Base-by-base conservation (phyloP, 2,888 invertebrate species). In the Latrodectus hesperus region DNA sequence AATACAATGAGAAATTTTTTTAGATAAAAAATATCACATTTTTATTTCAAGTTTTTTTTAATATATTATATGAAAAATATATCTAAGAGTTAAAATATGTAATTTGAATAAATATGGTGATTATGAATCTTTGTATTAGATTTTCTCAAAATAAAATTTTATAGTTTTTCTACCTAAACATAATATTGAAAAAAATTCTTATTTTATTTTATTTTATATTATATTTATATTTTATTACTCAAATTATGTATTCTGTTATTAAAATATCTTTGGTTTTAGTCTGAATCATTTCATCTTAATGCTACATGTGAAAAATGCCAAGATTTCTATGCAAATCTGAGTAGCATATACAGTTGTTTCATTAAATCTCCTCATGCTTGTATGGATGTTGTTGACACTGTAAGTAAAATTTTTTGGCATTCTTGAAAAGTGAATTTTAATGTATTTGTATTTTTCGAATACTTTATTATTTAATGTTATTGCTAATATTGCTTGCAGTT, bases 321-420 rank as follows among this genome's bases (percentile, higher is more conserved):
- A 16, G 14, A 16, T 12, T 51, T 67, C 8, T 81, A 74, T 55
- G 73, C 22, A 11, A 74, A 81, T 52, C 11, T 81, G 11, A 81
- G 74, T 53, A n/a, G 0, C 38, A 74, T 16, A 8, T 81, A 81
- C 53, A 65, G 73, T 12, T 64, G 26, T 14, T 81, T 81, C 53
- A 55, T 10, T 8, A 52, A 38, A 16, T 53, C 64, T 26, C 38
- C 67, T 10, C 12, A 22, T 80, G 64, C 80, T 49, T 86, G 85
- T n/a, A 75, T 76, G 85, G 85, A 86, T 76, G 75, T 86, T 64
- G 80, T 86, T 38, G 85, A 86, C 53, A 51, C 75, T 71, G 85
- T 86, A 65, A 76, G 72, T 71, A 38, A 60, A n/a, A 60, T 60
- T 60, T 10, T 6, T 60, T 60, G 12, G 0, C 9, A 60, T 60